Percentiles rank a stretch among this genome's conserved stretches.
These are phyloP conservation scores for Augochlorella aurata DNA, from an alignment of 2,888 invertebrate species.

Conservation along the genomic window DNA sequence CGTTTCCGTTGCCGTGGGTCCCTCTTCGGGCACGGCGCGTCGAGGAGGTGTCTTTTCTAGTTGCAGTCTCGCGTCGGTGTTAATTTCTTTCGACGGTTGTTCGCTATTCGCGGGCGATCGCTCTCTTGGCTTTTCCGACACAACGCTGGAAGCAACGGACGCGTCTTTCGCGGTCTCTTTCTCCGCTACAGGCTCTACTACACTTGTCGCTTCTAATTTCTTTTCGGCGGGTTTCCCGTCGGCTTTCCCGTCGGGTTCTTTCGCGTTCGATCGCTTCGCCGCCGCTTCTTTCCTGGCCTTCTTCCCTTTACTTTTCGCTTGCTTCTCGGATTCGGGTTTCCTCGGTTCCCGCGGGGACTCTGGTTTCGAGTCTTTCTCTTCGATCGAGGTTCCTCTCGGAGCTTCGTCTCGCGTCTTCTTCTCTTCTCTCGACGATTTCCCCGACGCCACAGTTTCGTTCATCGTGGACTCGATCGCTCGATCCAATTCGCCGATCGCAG, in stretches of 20 bases:
- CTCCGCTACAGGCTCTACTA: not conserved
- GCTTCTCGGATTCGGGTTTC: slow-evolving; percentile 37
- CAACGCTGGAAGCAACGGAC: not conserved
- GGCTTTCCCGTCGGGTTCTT: not conserved
- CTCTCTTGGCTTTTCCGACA: not conserved
- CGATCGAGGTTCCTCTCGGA: not conserved
- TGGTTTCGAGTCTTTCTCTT: slow-evolving; percentile 9
- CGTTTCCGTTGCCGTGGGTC: not conserved
- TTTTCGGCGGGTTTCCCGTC: not conserved
- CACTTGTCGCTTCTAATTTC: not conserved
- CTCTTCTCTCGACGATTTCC: not conserved
- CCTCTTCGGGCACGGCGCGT: not conserved
- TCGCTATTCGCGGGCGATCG: not conserved
- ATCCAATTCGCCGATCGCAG: slow-evolving; percentile 14
- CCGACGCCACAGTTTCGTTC: not conserved
- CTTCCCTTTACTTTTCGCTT: slow-evolving; percentile 41
- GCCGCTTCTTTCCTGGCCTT: slow-evolving; percentile 31
- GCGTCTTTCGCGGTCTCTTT: slow-evolving; percentile 4
- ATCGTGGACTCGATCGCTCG: slow-evolving; percentile 32
- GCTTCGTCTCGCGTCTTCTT: not conserved
- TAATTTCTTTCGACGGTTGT: not conserved
- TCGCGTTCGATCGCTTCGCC: not conserved
- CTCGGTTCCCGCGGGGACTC: slow-evolving; percentile 23
- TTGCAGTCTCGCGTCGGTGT: not conserved
- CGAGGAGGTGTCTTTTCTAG: not conserved